Base-by-base conservation (phyloP, 2,888 invertebrate species). In the Melinaea menophilus region DNA sequence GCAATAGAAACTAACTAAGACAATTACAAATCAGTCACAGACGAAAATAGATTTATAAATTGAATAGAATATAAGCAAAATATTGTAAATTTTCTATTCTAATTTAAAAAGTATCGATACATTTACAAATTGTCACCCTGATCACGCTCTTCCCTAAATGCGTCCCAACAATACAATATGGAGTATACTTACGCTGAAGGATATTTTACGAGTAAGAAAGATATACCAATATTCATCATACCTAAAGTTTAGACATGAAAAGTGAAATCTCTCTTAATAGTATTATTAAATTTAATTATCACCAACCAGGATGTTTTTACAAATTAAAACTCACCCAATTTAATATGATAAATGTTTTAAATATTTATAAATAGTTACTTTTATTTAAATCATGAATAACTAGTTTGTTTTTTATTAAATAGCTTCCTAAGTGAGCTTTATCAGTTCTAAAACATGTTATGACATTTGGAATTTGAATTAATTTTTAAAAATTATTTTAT, bases 71-170 rank as follows among this genome's bases (percentile, higher is more conserved):
- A 22, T 22, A 22, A 22, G 22, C 22, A 22, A 22, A 22, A 1
- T 22, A 22, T 22, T 22, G 1, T 22, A 22, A 22, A 0, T 22
- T 22, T 22, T 22, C 22, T 22, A 22, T 22, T 22, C 0, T 22
- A 22, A 22, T 22, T 22, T 37, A 3, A 5, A 37, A 37, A 51
- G 31, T 51, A 51, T 31, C 51, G 31, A 51, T 51, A 11, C 5
- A 51, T 41, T 5, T 9, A 13, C 13, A n/a, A 12, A 48, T 87
- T 85, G 78, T 74, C 72, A 89, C 76, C 79, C 88, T 71, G 77
- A 84, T 85, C 89, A 90, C 89, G 89, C 86, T 85, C 88, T 86
- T 87, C 85, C 87, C 88, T 84, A 88, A 87, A 87, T 81, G 78
- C 80, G 81, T 78, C 80, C 79, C 31, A 51, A 51, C 9, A 22